Evolutionary conservation across 2,113 vertebrate species (phyloP), one percentile per base, ranked within the genome.

Genomic region (Macaca mulatta): DNA sequence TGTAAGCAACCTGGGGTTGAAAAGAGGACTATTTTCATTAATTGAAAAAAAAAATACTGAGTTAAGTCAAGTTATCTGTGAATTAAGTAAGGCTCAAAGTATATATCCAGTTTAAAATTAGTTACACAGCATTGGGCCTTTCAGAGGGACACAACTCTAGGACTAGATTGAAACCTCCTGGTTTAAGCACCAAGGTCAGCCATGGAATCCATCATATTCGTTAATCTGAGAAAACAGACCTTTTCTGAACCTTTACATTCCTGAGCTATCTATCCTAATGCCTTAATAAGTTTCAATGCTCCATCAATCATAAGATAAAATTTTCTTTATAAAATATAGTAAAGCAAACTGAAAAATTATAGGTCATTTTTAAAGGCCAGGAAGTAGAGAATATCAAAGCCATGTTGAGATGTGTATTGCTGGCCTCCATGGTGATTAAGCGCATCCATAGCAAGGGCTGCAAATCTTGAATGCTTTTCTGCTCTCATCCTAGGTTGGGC

Each of bases 1-100:
- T 97, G 85, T 97, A 98, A 98, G 97, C 82, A 97, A 97, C 96
- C 97, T 96, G 85, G 97, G 91, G 96, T 85, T 96, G 95, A 96
- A 96, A 90, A 97, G 92, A 97, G 95, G 96, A 90, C 92, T 96
- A 25, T 90, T 96, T 92, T 97, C 90, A 96, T 96, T 95, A 93
- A 91, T 25, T 90, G 90, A 94, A 97, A 94, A 93, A 94, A 92
- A 92, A 94, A 96, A 91, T 81, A 90, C 89, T 86, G 79, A 91
- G 81, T 96, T 92, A 97, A 93, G 94, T 97, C 86, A 96, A 96
- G 77, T 94, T 96, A 83, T 97, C 57, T 96, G 92, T 95, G 94
- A 97, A 91, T 95, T 97, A 96, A 96, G 92, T 97, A 97, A 95
- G 90, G 85, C 90, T 96, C 92, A 89, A 95, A 88, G 92, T 93